Evolutionary conservation across 2,113 vertebrate species (phyloP).

Genomic region (Elephas maximus): DNA sequence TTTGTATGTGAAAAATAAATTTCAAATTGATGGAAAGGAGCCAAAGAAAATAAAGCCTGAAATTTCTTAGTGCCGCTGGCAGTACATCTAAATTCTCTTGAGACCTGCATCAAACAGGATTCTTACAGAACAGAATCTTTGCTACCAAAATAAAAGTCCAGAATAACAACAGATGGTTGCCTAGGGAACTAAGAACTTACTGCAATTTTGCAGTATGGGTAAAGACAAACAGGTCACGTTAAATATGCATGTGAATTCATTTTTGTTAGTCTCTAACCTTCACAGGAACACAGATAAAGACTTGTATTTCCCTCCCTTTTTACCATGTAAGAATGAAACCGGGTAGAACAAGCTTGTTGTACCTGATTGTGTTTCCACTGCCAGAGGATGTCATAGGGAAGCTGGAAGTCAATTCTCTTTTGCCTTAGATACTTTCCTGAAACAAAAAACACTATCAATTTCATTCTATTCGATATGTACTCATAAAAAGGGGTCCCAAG

Average conservation of each 20-base stretch:
- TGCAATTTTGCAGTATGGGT: conserved; percentile 79
- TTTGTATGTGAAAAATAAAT: conserved; percentile 87
- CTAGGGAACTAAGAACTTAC: conserved; percentile 33
- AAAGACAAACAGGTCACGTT: conserved; percentile 77
- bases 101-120: conserved; percentile 80
- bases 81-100: conserved; percentile 87
- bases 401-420: conserved; percentile 97
- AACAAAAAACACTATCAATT: conserved; percentile 76
- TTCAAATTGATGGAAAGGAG: conserved; percentile 79
- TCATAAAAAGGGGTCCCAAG: background rate
- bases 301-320: background rate
- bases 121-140: conserved; percentile 58
- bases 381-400: conserved; percentile 98
- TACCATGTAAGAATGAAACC: background rate
- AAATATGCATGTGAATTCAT: conserved; percentile 78
- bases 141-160: conserved; percentile 87
- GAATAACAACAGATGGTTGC: conserved; percentile 45
- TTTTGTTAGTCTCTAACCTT: conserved; percentile 58
- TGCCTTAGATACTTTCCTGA: conserved; percentile 98
- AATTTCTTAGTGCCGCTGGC: conserved; percentile 85
- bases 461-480: conserved; percentile 14
- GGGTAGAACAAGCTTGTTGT: conserved; percentile 63
- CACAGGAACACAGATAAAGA: conserved; percentile 48
- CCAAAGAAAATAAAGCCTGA: conserved; percentile 89
- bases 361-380: conserved; percentile 98